Evolutionary conservation across 2,113 vertebrate genomes (phyloP).

Genomic region (Lepidothrix coronata): DNA sequence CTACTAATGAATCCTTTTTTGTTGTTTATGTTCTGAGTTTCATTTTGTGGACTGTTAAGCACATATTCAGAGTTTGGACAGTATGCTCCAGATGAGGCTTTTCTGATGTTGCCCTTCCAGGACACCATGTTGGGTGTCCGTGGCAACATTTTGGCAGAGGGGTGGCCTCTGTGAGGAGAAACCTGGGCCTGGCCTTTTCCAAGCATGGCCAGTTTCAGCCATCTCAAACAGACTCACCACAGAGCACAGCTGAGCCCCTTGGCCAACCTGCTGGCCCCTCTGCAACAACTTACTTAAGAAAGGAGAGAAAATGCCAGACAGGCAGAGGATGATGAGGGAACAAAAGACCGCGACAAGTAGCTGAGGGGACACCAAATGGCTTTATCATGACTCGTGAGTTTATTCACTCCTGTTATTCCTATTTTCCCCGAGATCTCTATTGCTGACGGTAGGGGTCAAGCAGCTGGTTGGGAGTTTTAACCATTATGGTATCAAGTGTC

Average conservation of each 20-base stretch:
- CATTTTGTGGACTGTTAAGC: background rate
- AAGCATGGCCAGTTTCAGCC: background rate
- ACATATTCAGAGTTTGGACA: background rate
- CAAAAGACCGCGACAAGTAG: background rate
- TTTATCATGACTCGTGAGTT: background rate
- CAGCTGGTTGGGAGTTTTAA: background rate
- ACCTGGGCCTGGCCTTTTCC: background rate
- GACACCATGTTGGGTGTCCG: background rate
- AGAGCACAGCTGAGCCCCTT: background rate
- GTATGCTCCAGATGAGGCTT: background rate
- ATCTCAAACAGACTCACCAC: no score
- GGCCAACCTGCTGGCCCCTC: background rate
- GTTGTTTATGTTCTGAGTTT: background rate
- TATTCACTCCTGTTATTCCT: background rate
- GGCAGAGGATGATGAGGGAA: background rate
- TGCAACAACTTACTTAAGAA: background rate
- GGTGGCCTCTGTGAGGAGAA: background rate
- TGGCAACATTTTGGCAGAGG: background rate
- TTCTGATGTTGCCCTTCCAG: background rate
- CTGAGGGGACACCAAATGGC: background rate
- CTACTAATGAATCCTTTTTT: background rate
- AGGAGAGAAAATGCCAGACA: background rate
- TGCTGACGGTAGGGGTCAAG: fast-evolving
- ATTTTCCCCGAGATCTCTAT: fast-evolving
- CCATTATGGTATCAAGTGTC: background rate